phyloP scores from a whole-genome alignment of 2,797 vertebrate genomes.

The Argyrosomus regius region DNA sequence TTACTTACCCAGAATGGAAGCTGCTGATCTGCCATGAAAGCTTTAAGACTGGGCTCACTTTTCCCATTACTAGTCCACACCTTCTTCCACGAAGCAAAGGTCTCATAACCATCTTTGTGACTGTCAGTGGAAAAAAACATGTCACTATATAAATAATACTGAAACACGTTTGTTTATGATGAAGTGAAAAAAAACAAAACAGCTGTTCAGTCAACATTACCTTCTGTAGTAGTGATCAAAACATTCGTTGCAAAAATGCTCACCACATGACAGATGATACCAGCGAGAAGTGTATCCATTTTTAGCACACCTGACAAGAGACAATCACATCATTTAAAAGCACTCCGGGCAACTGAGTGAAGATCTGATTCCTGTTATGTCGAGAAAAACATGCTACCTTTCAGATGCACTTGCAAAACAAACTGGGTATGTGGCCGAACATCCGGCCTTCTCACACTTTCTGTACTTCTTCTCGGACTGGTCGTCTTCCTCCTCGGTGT shows the following conservation, averaged over 20 bases:
- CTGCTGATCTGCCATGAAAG: constrained; percentile 98
- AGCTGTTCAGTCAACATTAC: constrained; percentile 76
- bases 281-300: constrained; percentile 98
- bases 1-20: constrained; percentile 96
- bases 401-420: constrained; percentile 98
- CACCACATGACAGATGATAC: constrained; percentile 98
- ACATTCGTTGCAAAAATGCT: constrained; percentile 99
- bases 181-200: not conserved
- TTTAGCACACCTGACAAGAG: constrained; percentile 92
- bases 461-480: constrained; percentile 96
- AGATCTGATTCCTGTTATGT: not conserved
- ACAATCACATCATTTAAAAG: not conserved
- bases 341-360: not conserved
- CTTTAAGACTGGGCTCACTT: constrained; percentile 97
- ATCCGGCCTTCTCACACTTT: constrained; percentile 98
- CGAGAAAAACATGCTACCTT: constrained; percentile 82
- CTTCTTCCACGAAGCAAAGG: constrained; percentile 94
- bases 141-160: not conserved
- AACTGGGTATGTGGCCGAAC: constrained; percentile 93
- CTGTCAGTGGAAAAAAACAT: constrained; percentile 73
- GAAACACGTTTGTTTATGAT: not conserved
- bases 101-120: constrained; percentile 98
- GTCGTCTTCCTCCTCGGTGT: constrained; percentile 93
- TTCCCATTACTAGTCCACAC: constrained; percentile 98
- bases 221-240: constrained; percentile 99